Percentiles rank a stretch among this genome's conserved stretches.
Conservation (phyloP, 2,797 vertebrate genomes). For the Hyperoplus lanceolatus region DNA sequence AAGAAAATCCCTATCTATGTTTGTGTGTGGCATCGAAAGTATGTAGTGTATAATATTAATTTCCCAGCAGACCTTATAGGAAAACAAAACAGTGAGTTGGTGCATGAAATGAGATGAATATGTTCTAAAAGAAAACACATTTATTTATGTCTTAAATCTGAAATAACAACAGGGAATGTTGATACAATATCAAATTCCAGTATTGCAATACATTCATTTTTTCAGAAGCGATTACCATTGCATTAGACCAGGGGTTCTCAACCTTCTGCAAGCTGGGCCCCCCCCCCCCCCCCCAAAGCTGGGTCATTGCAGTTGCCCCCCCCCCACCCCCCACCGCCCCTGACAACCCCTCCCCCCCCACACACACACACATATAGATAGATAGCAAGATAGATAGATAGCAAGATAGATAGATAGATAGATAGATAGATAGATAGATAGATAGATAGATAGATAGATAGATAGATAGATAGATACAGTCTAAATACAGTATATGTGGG, state of each 20-base stretch:
- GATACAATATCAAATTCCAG: not conserved
- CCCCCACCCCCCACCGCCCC: too few species aligned
- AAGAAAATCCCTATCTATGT: conserved; percentile 48
- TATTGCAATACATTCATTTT: conserved; percentile 2
- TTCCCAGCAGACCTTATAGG: conserved; percentile 43
- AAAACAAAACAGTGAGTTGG: not conserved
- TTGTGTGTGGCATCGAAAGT: conserved; percentile 44
- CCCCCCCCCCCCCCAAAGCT: too few species aligned
- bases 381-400: too few species aligned
- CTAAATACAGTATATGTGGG: conserved; percentile 1
- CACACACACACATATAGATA: too few species aligned
- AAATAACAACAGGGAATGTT: conserved; percentile 22
- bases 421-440: too few species aligned
- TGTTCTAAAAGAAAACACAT: conserved; percentile 24
- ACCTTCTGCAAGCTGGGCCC: too few species aligned
- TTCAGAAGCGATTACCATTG: not conserved
- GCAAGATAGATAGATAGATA: too few species aligned
- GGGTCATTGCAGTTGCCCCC: too few species aligned
- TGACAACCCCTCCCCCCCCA: too few species aligned
- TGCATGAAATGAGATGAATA: conserved; percentile 30
- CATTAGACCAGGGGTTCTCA: not conserved
- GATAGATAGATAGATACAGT: conserved; percentile 31
- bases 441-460: conserved; percentile 24
- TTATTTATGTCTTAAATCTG: conserved; percentile 28
- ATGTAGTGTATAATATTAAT: conserved; percentile 43